phyloP scores from a whole-genome alignment of 2,113 vertebrate genomes.

The Plestiodon gilberti region DNA sequence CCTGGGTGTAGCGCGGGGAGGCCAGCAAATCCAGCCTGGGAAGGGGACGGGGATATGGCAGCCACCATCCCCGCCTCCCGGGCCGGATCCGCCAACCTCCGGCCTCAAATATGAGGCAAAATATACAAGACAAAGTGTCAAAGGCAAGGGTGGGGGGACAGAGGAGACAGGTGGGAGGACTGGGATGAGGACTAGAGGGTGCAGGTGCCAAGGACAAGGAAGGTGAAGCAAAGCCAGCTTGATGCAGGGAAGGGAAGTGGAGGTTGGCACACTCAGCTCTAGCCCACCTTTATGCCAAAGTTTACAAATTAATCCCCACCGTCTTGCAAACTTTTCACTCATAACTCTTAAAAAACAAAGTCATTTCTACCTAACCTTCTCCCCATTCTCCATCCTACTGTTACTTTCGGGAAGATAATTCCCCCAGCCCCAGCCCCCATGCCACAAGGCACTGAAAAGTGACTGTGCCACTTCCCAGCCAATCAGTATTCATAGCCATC shows the following conservation, averaged over 20 bases:
- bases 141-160: not conserved
- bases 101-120: not conserved
- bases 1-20: too few species aligned
- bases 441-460: constrained; percentile 1
- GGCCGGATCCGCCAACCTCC: too few species aligned
- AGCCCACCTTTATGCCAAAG: not conserved
- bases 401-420: constrained; percentile 9
- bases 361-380: fast-evolving
- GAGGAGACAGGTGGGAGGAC: not conserved
- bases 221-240: not conserved
- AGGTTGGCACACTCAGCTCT: not conserved
- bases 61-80: too few species aligned
- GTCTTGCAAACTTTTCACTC: not conserved
- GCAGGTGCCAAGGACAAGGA: not conserved
- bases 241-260: not conserved
- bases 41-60: too few species aligned
- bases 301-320: not conserved
- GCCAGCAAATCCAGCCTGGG: too few species aligned
- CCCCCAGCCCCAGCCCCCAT: not conserved
- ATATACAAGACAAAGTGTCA: too few species aligned
- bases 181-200: too few species aligned
- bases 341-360: not conserved
- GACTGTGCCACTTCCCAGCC: constrained; percentile 6
- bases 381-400: fast-evolving
- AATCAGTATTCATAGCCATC: constrained; percentile 39